These are phyloP conservation scores for Percopsis omiscomaycus DNA, from an alignment of 2,797 vertebrate genomes.

Conservation along the genomic window DNA sequence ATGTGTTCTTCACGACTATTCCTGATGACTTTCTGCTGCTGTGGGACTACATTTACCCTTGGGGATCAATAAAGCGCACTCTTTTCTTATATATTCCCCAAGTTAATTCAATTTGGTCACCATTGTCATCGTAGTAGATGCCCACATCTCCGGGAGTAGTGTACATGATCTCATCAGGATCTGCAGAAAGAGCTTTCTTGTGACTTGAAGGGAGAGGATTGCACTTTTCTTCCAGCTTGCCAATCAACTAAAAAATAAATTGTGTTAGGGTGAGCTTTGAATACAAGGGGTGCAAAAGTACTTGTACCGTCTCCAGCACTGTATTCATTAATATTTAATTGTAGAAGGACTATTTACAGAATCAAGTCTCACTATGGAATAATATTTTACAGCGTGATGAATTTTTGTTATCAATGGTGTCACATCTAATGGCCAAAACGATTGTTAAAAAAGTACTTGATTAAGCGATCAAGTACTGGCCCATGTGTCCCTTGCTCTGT, in stretches of 20 bases:
- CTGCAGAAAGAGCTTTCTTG: slow-evolving; percentile 85
- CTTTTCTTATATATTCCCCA: neutral
- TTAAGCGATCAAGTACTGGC: neutral
- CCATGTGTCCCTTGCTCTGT: too few species aligned
- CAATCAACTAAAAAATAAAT: slow-evolving; percentile 77
- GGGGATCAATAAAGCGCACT: neutral
- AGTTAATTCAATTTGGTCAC: slow-evolving; percentile 57
- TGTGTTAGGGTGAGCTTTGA: neutral
- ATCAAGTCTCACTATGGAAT: too few species aligned
- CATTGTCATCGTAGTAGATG: slow-evolving; percentile 88
- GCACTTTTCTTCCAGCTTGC: slow-evolving; percentile 86
- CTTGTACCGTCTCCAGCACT: too few species aligned
- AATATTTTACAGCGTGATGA: too few species aligned
- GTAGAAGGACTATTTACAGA: too few species aligned
- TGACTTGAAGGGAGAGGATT: slow-evolving; percentile 76
- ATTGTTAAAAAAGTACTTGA: neutral
- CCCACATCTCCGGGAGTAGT: slow-evolving; percentile 83
- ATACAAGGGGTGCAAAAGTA: too few species aligned
- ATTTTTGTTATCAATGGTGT: too few species aligned
- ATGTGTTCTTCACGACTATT: too few species aligned
- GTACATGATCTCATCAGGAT: slow-evolving; percentile 86
- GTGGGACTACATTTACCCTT: too few species aligned
- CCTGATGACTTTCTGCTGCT: too few species aligned
- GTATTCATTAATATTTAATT: too few species aligned
- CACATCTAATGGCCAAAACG: neutral